A percentile compares a stretch with the other conserved stretches of the same genome.
Evolutionary conservation across 2,888 invertebrate genomes (phyloP).

Genomic region (Acanthosepion pharaonis): DNA sequence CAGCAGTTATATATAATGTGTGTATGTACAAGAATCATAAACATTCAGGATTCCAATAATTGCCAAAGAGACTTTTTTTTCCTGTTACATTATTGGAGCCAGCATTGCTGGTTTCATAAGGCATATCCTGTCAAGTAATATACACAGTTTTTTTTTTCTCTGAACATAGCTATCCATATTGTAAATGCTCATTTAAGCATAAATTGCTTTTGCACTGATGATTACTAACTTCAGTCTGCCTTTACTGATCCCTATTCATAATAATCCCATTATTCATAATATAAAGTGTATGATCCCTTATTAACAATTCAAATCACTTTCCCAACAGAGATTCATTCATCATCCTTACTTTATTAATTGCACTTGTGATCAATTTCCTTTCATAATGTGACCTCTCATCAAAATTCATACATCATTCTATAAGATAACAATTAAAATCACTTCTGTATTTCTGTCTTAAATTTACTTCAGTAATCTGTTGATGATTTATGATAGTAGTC

Average conservation of each 20-base stretch:
- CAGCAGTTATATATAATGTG: no score
- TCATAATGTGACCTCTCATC: not conserved
- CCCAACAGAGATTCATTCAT: not conserved
- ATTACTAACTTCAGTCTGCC: not conserved
- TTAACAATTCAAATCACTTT: not conserved
- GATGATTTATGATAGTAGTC: not conserved
- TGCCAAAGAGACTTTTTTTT: not conserved
- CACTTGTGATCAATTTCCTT: constrained; percentile 16
- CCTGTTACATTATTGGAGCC: no score
- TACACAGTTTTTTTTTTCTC: no score
- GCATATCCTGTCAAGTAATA: no score
- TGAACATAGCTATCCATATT: no score
- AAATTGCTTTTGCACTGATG: not conserved
- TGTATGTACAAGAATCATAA: not conserved
- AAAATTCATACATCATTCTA: constrained; percentile 7
- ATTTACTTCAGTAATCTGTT: not conserved
- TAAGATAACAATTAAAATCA: constrained; percentile 2
- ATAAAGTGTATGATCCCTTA: not conserved
- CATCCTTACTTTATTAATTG: constrained; percentile 6
- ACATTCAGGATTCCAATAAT: not conserved
- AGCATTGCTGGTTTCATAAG: no score
- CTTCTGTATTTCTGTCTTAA: not conserved
- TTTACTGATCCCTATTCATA: not conserved
- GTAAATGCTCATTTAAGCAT: no score
- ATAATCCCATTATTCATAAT: not conserved